Conservation (phyloP, 2,888 invertebrate genomes). For the Ferrisia virgata region DNA sequence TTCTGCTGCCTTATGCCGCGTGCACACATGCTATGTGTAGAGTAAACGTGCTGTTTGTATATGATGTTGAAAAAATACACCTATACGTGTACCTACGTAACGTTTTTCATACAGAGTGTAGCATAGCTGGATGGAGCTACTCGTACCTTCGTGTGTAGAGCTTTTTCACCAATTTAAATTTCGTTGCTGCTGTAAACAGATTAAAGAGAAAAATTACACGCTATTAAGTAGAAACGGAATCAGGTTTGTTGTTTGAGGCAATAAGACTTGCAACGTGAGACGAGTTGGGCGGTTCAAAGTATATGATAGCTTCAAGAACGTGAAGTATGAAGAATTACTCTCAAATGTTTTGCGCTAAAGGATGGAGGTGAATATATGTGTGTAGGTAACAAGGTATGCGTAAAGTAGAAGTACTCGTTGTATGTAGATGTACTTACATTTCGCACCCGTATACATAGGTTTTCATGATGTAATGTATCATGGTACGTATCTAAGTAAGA, state of each 20-base stretch:
- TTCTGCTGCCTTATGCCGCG: not conserved
- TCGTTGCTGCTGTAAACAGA: not conserved
- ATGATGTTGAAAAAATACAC: not conserved
- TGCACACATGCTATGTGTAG: not conserved
- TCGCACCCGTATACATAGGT: too few species aligned
- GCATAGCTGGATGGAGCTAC: too few species aligned
- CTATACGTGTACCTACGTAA: not conserved
- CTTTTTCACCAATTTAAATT: conserved; percentile 21
- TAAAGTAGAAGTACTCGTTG: not conserved
- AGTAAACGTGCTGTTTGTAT: not conserved
- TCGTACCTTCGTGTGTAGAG: not conserved
- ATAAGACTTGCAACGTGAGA: not conserved
- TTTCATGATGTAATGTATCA: too few species aligned
- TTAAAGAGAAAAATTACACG: conserved; percentile 8
- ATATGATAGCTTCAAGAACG: not conserved
- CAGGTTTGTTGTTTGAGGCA: not conserved
- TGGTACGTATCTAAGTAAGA: too few species aligned
- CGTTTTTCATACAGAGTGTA: not conserved
- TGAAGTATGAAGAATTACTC: conserved; percentile 1
- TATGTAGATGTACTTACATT: not conserved
- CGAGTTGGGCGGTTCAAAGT: not conserved
- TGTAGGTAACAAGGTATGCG: not conserved
- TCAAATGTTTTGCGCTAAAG: not conserved
- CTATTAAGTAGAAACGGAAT: conserved; percentile 20
- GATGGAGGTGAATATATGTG: not conserved